phyloP scores from a whole-genome alignment of 37 sponge, comb jelly and placozoan species.

The Cliona cf. orientalis region DNA sequence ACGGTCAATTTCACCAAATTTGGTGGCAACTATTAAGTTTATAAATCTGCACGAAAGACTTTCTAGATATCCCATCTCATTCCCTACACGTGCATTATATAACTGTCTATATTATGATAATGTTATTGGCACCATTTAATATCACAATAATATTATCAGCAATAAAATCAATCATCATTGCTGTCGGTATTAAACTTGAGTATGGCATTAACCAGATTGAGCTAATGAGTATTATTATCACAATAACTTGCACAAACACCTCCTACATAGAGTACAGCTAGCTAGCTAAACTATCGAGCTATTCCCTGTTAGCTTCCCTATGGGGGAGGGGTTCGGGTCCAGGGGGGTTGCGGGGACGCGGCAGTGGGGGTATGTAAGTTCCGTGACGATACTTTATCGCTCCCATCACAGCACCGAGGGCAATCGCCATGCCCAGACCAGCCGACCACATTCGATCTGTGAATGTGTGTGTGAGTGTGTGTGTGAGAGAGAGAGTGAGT shows the following conservation, averaged over 20 bases:
- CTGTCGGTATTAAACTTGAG: too few species aligned
- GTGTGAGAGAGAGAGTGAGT: too few species aligned
- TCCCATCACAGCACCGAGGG: constrained; percentile 41
- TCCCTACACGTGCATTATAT: too few species aligned
- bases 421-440: constrained; percentile 50
- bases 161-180: too few species aligned
- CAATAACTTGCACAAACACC: background rate
- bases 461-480: too few species aligned
- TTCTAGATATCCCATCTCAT: too few species aligned
- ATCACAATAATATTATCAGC: too few species aligned
- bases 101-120: too few species aligned
- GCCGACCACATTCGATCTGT: constrained; percentile 51
- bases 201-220: background rate
- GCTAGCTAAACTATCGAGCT: background rate
- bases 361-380: constrained; percentile 54
- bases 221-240: background rate
- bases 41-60: too few species aligned
- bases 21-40: too few species aligned
- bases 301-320: background rate
- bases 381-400: constrained; percentile 55
- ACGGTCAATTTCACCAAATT: too few species aligned
- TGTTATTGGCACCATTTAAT: too few species aligned
- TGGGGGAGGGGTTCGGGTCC: background rate
- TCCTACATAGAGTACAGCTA: background rate
- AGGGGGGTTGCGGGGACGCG: background rate